Percentiles rank a stretch among this genome's conserved stretches.
phyloP scores from a whole-genome alignment of 2,888 invertebrate species.

The Emesis furor region DNA sequence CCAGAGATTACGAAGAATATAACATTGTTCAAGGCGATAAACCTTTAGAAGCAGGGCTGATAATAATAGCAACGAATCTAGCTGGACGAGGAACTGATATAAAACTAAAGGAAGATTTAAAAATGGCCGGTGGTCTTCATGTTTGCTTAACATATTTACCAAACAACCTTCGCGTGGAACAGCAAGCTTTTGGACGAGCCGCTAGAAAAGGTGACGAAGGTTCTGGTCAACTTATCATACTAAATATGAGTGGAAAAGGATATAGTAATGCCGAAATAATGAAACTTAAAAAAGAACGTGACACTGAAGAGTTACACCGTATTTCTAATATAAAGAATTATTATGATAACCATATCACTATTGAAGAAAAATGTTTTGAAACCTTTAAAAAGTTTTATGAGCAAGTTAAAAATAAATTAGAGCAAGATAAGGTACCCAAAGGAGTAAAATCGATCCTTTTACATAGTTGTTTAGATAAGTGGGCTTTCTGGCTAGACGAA shows the following conservation, averaged over 20 bases:
- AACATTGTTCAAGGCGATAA: conserved; percentile 23
- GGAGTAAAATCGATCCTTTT: conserved; percentile 25
- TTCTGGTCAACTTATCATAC: conserved; percentile 27
- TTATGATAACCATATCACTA: conserved; percentile 26
- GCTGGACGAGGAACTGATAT: conserved; percentile 39
- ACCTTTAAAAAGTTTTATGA: conserved; percentile 20
- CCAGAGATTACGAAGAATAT: conserved; percentile 33
- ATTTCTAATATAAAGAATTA: conserved; percentile 24
- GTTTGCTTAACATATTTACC: conserved; percentile 34
- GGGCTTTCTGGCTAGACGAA: conserved; percentile 35
- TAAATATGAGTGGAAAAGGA: conserved; percentile 8
- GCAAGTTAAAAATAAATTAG: conserved; percentile 25
- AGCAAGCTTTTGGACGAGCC: conserved; percentile 34
- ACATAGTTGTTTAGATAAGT: conserved; percentile 39
- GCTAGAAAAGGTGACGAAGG: conserved; percentile 35
- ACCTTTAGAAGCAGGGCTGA: conserved; percentile 14
- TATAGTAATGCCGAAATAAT: conserved; percentile 23
- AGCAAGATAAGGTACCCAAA: conserved; percentile 7
- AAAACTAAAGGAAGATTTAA: conserved; percentile 26
- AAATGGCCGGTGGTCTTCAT: conserved; percentile 26
- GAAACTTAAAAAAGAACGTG: conserved; percentile 36
- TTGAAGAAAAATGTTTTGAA: conserved; percentile 33
- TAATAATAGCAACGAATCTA: conserved; percentile 38
- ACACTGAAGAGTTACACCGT: conserved; percentile 22
- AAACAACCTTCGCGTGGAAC: conserved; percentile 28